These are phyloP conservation scores for Dolichopus griseipennis DNA, from an alignment of 2,888 invertebrate genomes.

Conservation along the genomic window DNA sequence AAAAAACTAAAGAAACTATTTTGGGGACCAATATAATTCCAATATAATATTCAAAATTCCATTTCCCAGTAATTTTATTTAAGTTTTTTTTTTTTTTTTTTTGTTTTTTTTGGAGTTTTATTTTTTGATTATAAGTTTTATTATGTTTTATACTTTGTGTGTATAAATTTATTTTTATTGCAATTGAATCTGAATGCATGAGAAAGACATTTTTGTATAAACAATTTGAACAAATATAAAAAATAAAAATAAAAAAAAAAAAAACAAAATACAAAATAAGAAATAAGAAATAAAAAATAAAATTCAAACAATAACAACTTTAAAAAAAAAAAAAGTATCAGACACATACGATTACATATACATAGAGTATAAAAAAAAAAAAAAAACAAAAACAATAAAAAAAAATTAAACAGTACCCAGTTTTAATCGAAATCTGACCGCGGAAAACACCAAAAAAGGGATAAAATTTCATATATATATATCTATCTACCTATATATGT, in stretches of 20 bases:
- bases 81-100: not conserved
- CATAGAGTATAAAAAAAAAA: not conserved
- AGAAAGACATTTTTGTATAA: constrained; percentile 6
- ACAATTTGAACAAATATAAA: not conserved
- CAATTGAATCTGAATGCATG: constrained; percentile 1
- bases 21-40: not conserved
- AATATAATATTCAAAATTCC: not conserved
- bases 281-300: too few relatives aligned
- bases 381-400: not conserved
- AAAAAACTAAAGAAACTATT: not conserved
- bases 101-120: not conserved
- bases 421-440: constrained; percentile 2
- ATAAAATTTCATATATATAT: not conserved
- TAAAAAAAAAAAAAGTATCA: not conserved
- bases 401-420: not conserved
- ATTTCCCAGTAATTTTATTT: not conserved
- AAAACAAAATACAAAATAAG: too few relatives aligned
- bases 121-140: constrained; percentile 3
- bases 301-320: not conserved
- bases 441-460: constrained; percentile 6
- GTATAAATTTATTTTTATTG: constrained; percentile 6
- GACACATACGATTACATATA: not conserved
- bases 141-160: constrained; percentile 4
- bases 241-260: not conserved
- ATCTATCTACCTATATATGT: not conserved